Conservation (phyloP, 2,113 vertebrate species). For the Myanophis thanlyinensis region DNA sequence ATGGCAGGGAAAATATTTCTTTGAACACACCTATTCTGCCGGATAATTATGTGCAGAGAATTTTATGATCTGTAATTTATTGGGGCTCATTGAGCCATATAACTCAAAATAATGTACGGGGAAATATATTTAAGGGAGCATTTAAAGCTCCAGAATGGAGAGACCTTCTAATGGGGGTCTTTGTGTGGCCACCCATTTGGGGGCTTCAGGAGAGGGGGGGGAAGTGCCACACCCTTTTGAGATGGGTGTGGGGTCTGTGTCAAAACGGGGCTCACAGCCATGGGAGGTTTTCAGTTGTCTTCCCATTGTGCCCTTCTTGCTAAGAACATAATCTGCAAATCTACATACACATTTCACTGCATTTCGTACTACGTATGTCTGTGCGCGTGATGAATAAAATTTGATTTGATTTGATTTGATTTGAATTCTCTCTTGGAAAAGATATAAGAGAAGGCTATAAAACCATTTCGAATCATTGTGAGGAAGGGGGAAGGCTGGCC, state of each 20-base stretch:
- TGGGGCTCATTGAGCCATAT: slow-evolving; percentile 75
- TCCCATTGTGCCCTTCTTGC: too few relatives aligned
- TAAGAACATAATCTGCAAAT: too few relatives aligned
- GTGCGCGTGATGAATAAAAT: too few relatives aligned
- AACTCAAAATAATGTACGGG: slow-evolving; percentile 78
- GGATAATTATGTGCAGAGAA: slow-evolving; percentile 71
- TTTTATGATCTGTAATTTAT: slow-evolving; percentile 83
- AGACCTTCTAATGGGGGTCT: background rate
- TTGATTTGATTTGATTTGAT: too few relatives aligned
- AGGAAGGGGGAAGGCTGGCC: too few relatives aligned
- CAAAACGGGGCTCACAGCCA: background rate
- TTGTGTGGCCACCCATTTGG: background rate
- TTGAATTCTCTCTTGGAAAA: too few relatives aligned
- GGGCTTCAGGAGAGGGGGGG: background rate
- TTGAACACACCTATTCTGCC: slow-evolving; percentile 68
- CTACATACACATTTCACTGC: too few relatives aligned
- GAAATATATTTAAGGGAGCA: slow-evolving; percentile 74
- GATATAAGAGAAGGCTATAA: too few relatives aligned
- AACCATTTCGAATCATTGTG: too few relatives aligned
- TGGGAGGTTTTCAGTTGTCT: background rate
- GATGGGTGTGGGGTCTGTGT: background rate
- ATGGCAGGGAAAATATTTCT: slow-evolving; percentile 77
- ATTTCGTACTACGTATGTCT: too few relatives aligned
- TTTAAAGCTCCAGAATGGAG: background rate
- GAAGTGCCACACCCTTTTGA: background rate